Conservation (phyloP, 2,797 vertebrate species). For the Nasua narica region DNA sequence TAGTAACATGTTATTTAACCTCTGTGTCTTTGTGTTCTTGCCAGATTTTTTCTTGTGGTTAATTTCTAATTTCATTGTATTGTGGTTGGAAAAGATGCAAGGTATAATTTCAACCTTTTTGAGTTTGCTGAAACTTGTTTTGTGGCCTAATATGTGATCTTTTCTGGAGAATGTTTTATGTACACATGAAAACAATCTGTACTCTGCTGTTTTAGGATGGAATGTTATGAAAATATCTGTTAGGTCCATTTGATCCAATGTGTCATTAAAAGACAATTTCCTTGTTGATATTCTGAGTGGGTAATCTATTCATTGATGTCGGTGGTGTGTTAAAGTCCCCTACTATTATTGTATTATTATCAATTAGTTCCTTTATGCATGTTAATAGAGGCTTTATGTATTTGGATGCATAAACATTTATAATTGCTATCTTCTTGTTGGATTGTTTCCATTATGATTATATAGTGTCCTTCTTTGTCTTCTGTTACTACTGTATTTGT, state of each 20-base stretch:
- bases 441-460: not conserved
- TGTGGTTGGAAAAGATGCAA: not conserved
- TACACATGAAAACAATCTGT: not conserved
- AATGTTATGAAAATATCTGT: not conserved
- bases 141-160: not conserved
- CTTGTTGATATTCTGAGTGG: not conserved
- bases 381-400: not conserved
- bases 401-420: not conserved
- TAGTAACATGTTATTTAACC: not conserved
- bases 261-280: not conserved
- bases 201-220: not conserved
- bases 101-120: not conserved
- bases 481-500: not conserved
- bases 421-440: not conserved
- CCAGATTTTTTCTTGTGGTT: not conserved
- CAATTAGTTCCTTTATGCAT: not conserved
- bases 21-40: not conserved
- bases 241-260: not conserved
- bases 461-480: not conserved
- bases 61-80: not conserved
- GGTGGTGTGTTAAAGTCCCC: not conserved
- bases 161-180: not conserved
- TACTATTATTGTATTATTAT: not conserved
- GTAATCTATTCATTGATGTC: not conserved
- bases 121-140: not conserved